Conservation (phyloP, 2,113 vertebrate species). For the Pseudopipra pipra region DNA sequence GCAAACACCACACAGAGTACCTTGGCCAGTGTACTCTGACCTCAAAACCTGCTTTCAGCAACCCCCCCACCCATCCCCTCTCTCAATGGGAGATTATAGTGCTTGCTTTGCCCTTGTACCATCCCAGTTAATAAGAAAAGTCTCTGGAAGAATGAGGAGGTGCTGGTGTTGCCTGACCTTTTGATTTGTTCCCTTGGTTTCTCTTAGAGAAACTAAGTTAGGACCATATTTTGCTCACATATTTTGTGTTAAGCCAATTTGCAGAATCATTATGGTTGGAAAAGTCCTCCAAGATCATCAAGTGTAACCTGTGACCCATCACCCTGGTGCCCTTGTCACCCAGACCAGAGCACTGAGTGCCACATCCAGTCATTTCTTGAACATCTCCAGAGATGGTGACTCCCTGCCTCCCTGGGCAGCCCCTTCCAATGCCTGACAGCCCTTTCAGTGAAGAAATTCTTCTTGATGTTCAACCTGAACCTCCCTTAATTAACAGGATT, state of each 20-base stretch:
- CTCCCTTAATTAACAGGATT: background rate
- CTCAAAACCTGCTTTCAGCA: background rate
- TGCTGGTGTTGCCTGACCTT: background rate
- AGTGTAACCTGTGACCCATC: fast-evolving
- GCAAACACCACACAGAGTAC: background rate
- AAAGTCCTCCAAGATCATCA: background rate
- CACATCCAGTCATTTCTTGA: background rate
- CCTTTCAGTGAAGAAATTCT: background rate
- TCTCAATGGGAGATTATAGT: background rate
- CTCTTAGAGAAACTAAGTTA: background rate
- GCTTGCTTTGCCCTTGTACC: background rate
- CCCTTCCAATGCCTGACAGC: fast-evolving
- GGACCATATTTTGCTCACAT: background rate
- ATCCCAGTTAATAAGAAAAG: background rate
- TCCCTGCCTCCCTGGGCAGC: background rate
- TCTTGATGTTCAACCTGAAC: fast-evolving
- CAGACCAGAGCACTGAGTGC: background rate
- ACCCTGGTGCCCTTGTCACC: background rate
- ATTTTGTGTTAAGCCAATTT: background rate
- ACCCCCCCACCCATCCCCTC: fast-evolving
- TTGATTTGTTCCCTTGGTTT: background rate
- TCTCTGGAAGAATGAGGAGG: background rate
- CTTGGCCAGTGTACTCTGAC: background rate
- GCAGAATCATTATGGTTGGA: background rate
- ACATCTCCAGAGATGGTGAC: background rate